Evolutionary conservation across 2,113 vertebrate species (phyloP).

Genomic region (Capreolus pygargus): DNA sequence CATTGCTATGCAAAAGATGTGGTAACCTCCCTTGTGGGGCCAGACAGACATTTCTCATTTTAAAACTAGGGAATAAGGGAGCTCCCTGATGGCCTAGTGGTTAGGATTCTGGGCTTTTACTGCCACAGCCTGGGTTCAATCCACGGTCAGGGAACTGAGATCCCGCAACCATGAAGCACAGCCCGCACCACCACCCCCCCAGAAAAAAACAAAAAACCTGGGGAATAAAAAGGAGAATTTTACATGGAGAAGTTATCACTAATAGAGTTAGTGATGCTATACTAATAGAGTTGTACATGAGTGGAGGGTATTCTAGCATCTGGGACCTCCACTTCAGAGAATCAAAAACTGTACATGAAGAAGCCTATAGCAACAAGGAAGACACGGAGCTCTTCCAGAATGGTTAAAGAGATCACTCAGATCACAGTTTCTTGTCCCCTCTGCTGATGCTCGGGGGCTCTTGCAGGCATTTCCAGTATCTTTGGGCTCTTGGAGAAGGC

Average conservation of each 20-base stretch:
- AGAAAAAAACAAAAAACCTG: not conserved
- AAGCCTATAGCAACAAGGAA: not conserved
- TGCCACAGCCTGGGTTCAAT: not conserved
- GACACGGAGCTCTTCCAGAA: not conserved
- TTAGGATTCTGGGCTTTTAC: not conserved
- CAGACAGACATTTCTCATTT: conserved; percentile 22
- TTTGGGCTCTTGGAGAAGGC: not conserved
- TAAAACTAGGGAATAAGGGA: not conserved
- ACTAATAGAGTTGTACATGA: not conserved
- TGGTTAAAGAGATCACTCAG: not conserved
- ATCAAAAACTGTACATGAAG: not conserved
- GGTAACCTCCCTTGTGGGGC: not conserved
- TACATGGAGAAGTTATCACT: not conserved
- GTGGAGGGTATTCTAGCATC: not conserved
- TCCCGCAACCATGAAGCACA: not conserved
- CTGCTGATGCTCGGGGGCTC: not conserved
- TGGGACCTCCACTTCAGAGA: not conserved
- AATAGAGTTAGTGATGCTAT: not conserved
- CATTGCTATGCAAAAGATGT: conserved; percentile 25
- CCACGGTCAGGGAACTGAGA: not conserved
- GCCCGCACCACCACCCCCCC: not conserved
- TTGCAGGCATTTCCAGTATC: not conserved
- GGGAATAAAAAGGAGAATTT: conserved; percentile 1
- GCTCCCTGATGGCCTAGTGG: not conserved
- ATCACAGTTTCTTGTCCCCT: not conserved